Evolutionary conservation across 2,113 vertebrate species (phyloP).

Genomic region (Microcebus murinus): DNA sequence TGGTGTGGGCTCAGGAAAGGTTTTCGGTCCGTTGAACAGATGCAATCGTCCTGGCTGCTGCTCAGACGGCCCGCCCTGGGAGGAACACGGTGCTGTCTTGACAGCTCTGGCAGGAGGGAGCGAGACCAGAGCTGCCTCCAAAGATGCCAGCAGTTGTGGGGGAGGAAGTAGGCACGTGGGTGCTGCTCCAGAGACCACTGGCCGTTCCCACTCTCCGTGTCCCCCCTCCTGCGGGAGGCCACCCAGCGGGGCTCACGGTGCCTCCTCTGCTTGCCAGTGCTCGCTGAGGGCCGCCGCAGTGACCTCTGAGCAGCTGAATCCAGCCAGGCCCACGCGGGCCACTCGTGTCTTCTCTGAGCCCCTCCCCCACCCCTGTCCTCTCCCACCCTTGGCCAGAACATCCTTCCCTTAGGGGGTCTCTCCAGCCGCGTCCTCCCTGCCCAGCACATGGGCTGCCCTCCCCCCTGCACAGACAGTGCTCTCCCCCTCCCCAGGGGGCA

Average conservation of each 20-base stretch:
- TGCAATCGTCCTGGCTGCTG: fast-evolving
- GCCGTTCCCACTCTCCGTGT: fast-evolving
- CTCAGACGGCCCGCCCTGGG: fast-evolving
- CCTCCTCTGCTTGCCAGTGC: neutral
- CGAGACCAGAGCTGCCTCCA: neutral
- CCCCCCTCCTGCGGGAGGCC: neutral
- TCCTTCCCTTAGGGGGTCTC: too few relatives aligned
- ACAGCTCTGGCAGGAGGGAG: too few relatives aligned
- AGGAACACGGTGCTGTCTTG: fast-evolving
- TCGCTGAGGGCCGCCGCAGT: neutral
- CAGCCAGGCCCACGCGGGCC: neutral
- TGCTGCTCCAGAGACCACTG: neutral
- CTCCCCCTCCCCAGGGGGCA: neutral
- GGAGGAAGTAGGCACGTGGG: fast-evolving
- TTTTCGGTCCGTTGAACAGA: neutral
- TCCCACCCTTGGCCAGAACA: neutral
- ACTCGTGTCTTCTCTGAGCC: neutral
- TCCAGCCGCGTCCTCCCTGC: neutral
- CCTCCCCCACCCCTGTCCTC: neutral
- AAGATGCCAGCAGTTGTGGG: too few relatives aligned
- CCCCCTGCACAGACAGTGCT: neutral
- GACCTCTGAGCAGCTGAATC: fast-evolving
- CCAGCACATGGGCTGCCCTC: fast-evolving
- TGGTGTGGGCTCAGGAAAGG: fast-evolving
- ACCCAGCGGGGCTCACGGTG: neutral